Evolutionary conservation across 2,888 invertebrate species (phyloP).

Genomic region (Microchrysa polita): DNA sequence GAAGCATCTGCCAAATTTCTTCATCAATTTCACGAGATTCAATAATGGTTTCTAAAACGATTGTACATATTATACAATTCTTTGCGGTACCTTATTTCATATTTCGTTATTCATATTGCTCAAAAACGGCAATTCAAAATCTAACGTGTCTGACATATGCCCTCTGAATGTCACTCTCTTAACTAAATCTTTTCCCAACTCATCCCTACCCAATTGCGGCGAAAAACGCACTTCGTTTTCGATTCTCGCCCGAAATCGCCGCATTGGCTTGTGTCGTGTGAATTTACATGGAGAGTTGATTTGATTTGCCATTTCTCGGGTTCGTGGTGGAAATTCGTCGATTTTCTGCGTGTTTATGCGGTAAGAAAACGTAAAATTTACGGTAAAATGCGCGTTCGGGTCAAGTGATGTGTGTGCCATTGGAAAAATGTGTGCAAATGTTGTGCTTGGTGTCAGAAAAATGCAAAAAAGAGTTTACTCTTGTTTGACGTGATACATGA

Average conservation of each 20-base stretch:
- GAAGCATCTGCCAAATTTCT: too few species aligned
- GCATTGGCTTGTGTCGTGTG: constrained; percentile 32
- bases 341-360: constrained; percentile 28
- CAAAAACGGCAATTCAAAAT: too few species aligned
- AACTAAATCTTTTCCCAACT: too few species aligned
- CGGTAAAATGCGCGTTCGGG: not conserved
- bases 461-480: constrained; percentile 30
- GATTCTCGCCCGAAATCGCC: constrained; percentile 25
- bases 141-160: too few species aligned
- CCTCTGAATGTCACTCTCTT: too few species aligned
- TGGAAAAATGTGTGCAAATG: constrained; percentile 18
- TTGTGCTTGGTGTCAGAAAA: constrained; percentile 37
- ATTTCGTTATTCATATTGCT: too few species aligned
- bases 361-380: constrained; percentile 16
- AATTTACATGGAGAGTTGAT: constrained; percentile 36
- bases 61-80: too few species aligned
- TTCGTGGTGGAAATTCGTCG: constrained; percentile 26
- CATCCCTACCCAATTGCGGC: constrained; percentile 1
- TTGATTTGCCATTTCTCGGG: constrained; percentile 30
- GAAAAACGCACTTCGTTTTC: constrained; percentile 7
- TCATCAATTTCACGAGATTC: too few species aligned
- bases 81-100: too few species aligned
- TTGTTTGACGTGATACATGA: constrained; percentile 40
- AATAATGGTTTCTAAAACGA: too few species aligned
- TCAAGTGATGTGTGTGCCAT: constrained; percentile 36